phyloP scores from a whole-genome alignment of 2,888 invertebrate genomes.

The Sepioteuthis lessoniana region DNA sequence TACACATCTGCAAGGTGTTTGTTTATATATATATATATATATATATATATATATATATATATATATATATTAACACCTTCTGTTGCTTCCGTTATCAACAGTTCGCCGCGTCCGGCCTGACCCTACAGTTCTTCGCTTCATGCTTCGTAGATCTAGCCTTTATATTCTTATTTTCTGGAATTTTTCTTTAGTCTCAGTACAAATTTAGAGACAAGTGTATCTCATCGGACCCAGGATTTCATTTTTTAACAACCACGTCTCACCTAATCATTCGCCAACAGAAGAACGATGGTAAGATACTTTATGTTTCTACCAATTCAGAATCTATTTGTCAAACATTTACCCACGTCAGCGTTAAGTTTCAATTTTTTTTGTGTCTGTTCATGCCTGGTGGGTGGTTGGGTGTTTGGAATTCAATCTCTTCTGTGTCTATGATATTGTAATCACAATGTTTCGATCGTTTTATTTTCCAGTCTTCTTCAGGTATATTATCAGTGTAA shows the following conservation, averaged over 20 bases:
- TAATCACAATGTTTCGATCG: too few relatives aligned
- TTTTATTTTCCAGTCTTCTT: too few relatives aligned
- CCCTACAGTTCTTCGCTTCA: not conserved
- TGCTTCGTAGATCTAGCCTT: not conserved
- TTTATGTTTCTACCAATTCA: not conserved
- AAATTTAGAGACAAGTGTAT: not conserved
- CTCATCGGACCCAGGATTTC: not conserved
- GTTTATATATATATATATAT: not conserved
- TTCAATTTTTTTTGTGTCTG: not conserved
- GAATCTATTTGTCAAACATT: too few relatives aligned
- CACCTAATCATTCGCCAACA: not conserved
- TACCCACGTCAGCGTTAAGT: not conserved
- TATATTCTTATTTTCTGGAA: not conserved
- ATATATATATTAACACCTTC: not conserved
- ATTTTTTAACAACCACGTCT: not conserved
- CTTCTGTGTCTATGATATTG: too few relatives aligned
- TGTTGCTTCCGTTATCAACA: not conserved
- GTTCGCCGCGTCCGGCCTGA: constrained; percentile 13
- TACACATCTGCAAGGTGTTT: not conserved
- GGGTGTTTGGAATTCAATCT: too few relatives aligned
- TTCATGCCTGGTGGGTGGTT: too few relatives aligned
- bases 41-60: not conserved
- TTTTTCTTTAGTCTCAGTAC: not conserved
- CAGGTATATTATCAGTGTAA: too few relatives aligned
- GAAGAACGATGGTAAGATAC: not conserved